Base-by-base conservation (phyloP, 2,888 invertebrate species). In the Netelia fuscicornis region DNA sequence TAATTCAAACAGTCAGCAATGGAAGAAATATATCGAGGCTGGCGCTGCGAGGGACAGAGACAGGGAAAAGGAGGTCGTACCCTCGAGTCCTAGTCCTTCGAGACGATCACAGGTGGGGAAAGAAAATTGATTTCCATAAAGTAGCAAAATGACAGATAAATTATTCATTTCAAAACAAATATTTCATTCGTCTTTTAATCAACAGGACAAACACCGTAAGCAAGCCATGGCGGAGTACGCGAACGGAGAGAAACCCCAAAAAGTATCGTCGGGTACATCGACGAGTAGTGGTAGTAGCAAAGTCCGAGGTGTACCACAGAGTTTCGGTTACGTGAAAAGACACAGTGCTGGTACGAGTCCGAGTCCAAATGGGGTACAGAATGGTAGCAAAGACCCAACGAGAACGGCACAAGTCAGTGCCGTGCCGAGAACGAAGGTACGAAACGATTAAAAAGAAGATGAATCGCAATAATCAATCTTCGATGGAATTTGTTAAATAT, bases 261-360 rank as follows among this genome's bases (percentile, higher is more conserved):
- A 93, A 90, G 91, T 92, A 67, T 93, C 93, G 11, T 93, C 93
- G 9, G 92, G 93, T 52, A 92, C 92, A 30, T 93, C 93, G 44
- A 92, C 92, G 10, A 82, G 87, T 62, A 85, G 86, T 78, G 94
- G 95, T 87, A 94, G 95, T 87, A 95, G 96, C 56, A 97, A 97
- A 93, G 95, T 95, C 70, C 93, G 95, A 85, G 96, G 96, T 13
- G 97, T 97, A 13, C 97, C 97, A 9, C 97, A 97, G 89, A 97
- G 96, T 93, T 98, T 98, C 91, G 97, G 97, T 74, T 98, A 98
- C 93, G 97, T 97, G 65, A 98, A 98, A 92, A 95, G 97, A 89
- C 94, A 95, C 88, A 95, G 94, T 62, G 95, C 96, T 84, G 96
- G 96, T 88, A 93, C 92, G 6, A 92, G 91, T 81, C 90, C 92